These are phyloP conservation scores for Calephelis nemesis DNA, from an alignment of 1,140 invertebrate genomes.

Conservation along the genomic window DNA sequence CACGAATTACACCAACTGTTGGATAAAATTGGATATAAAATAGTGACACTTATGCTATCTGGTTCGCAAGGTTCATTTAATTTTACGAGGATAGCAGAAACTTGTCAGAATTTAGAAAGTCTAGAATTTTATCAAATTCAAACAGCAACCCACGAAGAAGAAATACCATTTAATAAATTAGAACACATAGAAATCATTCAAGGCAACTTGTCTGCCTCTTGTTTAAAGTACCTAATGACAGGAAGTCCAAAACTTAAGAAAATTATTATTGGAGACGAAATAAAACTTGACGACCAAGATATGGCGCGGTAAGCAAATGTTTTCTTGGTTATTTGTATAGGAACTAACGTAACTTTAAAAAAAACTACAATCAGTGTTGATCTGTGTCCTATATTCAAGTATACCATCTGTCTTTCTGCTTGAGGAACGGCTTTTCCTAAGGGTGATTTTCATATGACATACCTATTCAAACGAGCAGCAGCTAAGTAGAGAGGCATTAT, in stretches of 20 bases:
- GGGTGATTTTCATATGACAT: no score
- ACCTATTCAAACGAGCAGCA: no score
- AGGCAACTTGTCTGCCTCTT: constrained; percentile 78
- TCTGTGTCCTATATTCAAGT: no score
- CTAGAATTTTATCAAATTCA: constrained; percentile 83
- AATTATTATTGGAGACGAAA: constrained; percentile 81
- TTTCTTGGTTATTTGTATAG: neutral
- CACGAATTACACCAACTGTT: constrained; percentile 81
- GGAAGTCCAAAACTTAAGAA: constrained; percentile 80
- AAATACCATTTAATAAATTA: constrained; percentile 80
- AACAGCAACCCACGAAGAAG: constrained; percentile 78
- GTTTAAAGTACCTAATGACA: constrained; percentile 81
- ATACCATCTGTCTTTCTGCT: no score
- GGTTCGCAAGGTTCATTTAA: constrained; percentile 80
- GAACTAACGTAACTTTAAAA: neutral
- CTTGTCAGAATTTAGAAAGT: constrained; percentile 79
- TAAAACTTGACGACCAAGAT: constrained; percentile 82
- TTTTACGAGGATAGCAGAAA: constrained; percentile 80
- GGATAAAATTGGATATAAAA: constrained; percentile 78
- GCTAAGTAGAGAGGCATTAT: no score
- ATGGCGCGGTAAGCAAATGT: constrained; percentile 78
- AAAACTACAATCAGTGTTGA: no score
- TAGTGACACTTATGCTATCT: constrained; percentile 82
- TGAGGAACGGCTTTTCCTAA: no score
- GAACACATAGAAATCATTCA: constrained; percentile 83